Evolutionary conservation across 1,140 invertebrate genomes (phyloP), one percentile per base, ranked within the genome.

Genomic region (Drosophila melanica): DNA sequence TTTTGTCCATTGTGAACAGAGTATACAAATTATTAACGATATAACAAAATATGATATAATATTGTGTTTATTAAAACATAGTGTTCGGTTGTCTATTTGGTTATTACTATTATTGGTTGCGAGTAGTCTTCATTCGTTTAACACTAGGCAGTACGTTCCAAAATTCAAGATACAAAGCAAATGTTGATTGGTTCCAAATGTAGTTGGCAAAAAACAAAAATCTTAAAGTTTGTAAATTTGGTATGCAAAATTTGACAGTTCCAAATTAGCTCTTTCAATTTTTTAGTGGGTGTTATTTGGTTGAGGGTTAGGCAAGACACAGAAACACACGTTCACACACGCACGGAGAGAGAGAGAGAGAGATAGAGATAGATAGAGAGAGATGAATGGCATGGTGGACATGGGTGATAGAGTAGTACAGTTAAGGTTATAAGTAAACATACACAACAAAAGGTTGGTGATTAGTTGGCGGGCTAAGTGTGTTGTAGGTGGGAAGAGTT

Each of bases 81-180:
- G 54, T 74, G 59, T 74, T 77, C 54, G 14, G 16, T 53, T 47
- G n/a, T 65, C 53, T 66, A 71, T 64, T 50, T 57, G 14, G 18
- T 33, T 27, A 35, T 51, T 42, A 50, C 18, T 35, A 30, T 51
- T 51, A 35, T 47, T 54, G 47, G 63, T 57, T 50, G 44, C 44
- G 30, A 50, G 23, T 58, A 54, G 41, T 48, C 50, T 51, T 55
- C 60, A 70, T 77, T 75, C 65, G 59, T 70, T 84, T 48, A 84
- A 85, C 45, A 73, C 81, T 80, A 78, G 54, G 41, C 48, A 33
- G 8, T 65, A 77, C 54, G 54, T 69, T 42, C 51, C 72, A 62
- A 58, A 75, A 59, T 58, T 81, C 63, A 87, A 87, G 85, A 90
- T 69, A 84, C 85, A 89, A 89, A 89, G 84, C 84, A 89, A 84